Base-by-base conservation (phyloP, 2,797 vertebrate species). In the Clamator glandarius region DNA sequence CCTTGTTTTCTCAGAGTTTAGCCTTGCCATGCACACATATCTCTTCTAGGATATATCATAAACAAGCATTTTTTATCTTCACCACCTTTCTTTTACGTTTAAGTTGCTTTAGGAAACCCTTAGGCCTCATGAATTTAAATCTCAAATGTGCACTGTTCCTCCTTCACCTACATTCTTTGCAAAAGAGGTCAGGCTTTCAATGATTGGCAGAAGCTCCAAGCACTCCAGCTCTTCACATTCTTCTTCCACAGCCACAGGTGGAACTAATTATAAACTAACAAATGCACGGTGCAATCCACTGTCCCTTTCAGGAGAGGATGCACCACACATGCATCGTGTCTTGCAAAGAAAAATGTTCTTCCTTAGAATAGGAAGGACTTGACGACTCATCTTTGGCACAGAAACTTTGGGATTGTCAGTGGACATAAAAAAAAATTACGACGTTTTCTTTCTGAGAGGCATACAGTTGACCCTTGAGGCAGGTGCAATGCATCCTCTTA, bases 91-190 rank as follows among this genome's bases (percentile, higher is more conserved):
- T 75, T 89, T 61, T 42, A 55, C 2, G 1, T 61, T 7, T 35
- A 50, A 52, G 6, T 35, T 69, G 11, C 21, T 84, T 67, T 77
- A 29, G 14, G 63, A 79, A 95, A 54, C 7, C 7, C 74, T 83
- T 55, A 68, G 26, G 29, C 6, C 31, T 33, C 55, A 28, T 66
- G 42, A 79, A 69, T 88, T 95, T 94, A 86, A 93, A 96, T 64
- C 80, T 79, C 76, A 92, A 83, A 67, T n/a, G n/a, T n/a, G n/a
- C n/a, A n/a, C n/a, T 74, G 39, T 86, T 86, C 52, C 78, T 75
- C 25, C 48, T 95, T 89, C 83, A 74, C 8, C 31, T 67, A 55
- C 21, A 3, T 46, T 86, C 26, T 64, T 36, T 64, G 28, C 17
- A 46, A 46, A 84, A 24, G 21, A 84, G 24, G 21, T 77, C 41